Conservation (phyloP, 2,113 vertebrate species). For the Gallinago paraguaiae region DNA sequence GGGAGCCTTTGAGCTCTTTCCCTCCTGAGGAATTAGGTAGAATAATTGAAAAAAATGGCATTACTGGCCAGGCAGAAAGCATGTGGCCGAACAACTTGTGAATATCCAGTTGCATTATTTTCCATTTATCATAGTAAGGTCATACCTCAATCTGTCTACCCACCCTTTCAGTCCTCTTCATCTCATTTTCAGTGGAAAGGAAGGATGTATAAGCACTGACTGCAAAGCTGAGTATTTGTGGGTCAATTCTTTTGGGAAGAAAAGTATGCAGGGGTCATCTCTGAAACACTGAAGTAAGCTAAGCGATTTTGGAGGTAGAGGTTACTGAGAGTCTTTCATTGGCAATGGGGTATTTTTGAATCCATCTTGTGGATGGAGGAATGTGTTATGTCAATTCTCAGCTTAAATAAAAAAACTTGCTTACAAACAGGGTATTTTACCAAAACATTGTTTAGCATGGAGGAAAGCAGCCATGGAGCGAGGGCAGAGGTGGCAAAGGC, state of each 20-base stretch:
- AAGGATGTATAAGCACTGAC: background rate
- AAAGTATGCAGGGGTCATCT: fast-evolving
- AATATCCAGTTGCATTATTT: background rate
- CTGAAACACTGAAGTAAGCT: background rate
- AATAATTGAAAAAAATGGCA: background rate
- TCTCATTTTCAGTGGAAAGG: background rate
- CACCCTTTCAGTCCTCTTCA: background rate
- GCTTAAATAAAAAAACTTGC: background rate
- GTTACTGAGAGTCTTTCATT: background rate
- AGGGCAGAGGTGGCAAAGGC: background rate
- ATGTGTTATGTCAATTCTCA: background rate
- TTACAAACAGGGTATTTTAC: background rate
- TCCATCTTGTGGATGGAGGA: background rate
- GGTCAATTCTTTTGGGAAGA: background rate
- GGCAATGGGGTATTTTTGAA: background rate
- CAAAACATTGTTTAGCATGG: background rate
- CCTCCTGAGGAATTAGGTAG: background rate
- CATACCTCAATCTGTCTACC: background rate
- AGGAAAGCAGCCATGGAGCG: background rate
- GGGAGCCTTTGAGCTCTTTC: background rate
- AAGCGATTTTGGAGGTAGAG: background rate
- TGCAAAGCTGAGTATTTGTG: background rate
- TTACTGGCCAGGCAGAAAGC: background rate
- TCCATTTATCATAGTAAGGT: background rate
- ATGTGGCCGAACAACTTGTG: fast-evolving